Percentiles rank a stretch among this genome's conserved stretches.
phyloP scores from a whole-genome alignment of 2,113 vertebrate species.

The Porphyrio hochstetteri region DNA sequence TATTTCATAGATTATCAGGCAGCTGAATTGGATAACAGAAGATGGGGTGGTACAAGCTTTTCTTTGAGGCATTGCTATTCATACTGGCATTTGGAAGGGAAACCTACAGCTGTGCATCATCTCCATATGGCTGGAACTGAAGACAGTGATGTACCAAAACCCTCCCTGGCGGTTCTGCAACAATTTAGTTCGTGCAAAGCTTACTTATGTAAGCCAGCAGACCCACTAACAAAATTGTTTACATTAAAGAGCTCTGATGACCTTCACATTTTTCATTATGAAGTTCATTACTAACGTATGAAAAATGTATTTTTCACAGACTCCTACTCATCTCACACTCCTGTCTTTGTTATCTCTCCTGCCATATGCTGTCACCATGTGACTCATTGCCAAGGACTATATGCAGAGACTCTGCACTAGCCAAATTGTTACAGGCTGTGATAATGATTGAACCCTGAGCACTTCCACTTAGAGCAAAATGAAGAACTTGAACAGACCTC shows the following conservation, averaged over 20 bases:
- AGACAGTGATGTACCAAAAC: not conserved
- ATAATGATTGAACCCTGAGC: not conserved
- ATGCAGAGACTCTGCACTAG: not conserved
- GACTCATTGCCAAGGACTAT: constrained; percentile 8
- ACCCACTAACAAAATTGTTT: not conserved
- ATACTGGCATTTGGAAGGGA: not conserved
- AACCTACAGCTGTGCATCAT: not conserved
- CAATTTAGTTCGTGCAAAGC: not conserved
- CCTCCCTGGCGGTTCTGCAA: not conserved
- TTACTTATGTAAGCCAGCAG: not conserved
- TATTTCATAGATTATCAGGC: not conserved
- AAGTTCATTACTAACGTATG: not conserved
- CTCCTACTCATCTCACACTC: constrained; percentile 33
- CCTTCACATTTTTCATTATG: not conserved
- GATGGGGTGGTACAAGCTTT: not conserved
- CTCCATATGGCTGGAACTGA: not conserved
- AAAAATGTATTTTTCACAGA: constrained; percentile 38
- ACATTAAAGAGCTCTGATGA: not conserved
- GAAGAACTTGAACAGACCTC: not conserved
- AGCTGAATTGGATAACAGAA: not conserved
- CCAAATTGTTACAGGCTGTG: not conserved
- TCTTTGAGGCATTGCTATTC: not conserved
- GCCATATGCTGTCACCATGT: constrained; percentile 8
- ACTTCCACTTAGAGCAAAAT: not conserved
- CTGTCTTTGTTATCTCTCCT: not conserved